phyloP scores from a whole-genome alignment of 2,113 vertebrate genomes.

The Anolis carolinensis region DNA sequence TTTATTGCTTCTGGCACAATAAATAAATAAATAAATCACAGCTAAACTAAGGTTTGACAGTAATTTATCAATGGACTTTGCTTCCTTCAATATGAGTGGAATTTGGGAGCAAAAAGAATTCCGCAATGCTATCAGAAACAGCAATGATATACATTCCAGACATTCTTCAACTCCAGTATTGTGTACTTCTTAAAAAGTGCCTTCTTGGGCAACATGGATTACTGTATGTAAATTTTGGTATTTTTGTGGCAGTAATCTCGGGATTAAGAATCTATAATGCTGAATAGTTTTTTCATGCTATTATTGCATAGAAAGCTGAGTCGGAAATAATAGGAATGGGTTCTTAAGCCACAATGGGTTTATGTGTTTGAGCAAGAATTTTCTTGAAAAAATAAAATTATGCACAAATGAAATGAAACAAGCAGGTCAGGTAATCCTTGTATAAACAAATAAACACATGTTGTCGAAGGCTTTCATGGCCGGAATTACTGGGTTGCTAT shows the following conservation, averaged over 20 bases:
- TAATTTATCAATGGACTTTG: neutral
- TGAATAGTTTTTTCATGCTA: neutral
- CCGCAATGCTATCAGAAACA: neutral
- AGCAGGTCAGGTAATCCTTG: too few relatives aligned
- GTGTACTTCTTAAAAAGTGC: neutral
- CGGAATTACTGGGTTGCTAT: too few relatives aligned
- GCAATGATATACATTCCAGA: neutral
- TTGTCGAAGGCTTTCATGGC: too few relatives aligned
- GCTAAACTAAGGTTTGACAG: neutral
- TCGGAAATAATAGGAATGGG: too few relatives aligned
- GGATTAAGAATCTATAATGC: neutral
- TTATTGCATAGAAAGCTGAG: neutral
- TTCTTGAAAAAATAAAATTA: too few relatives aligned
- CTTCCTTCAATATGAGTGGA: neutral
- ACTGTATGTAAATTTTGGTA: neutral
- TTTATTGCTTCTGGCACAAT: too few relatives aligned
- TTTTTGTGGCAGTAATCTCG: neutral
- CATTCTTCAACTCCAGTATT: neutral
- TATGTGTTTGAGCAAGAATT: too few relatives aligned
- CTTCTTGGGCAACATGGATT: too few relatives aligned
- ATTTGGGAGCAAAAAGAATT: neutral
- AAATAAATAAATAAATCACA: too few relatives aligned
- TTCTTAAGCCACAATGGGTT: too few relatives aligned
- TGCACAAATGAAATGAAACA: too few relatives aligned
- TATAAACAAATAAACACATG: too few relatives aligned